These are phyloP conservation scores for Pedetes capensis DNA, from an alignment of 2,113 vertebrate species.

Conservation along the genomic window DNA sequence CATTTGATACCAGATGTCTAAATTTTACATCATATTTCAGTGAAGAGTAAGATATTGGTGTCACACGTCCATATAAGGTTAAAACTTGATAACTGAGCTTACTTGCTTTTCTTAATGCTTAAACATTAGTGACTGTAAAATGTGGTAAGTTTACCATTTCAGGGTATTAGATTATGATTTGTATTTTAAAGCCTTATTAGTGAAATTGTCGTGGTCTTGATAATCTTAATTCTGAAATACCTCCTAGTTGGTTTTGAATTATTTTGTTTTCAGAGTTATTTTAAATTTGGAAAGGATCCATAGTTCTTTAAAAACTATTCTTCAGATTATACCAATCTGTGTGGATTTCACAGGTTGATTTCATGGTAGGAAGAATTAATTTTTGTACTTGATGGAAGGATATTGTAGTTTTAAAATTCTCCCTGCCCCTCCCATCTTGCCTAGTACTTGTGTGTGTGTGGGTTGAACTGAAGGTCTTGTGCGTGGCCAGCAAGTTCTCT, in stretches of 20 bases:
- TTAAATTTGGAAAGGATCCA: conserved; percentile 19
- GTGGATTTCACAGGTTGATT: conserved; percentile 43
- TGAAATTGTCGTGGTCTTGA: conserved; percentile 19
- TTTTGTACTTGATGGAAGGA: conserved; percentile 40
- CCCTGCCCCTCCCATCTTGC: too few species aligned
- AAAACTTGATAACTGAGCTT: background rate
- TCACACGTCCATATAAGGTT: conserved; percentile 3
- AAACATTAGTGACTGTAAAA: background rate
- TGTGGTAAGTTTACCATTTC: background rate
- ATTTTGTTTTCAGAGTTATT: background rate
- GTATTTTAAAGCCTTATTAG: background rate
- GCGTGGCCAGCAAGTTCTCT: too few species aligned
- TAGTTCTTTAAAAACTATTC: conserved; percentile 15
- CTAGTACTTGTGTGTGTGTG: too few species aligned
- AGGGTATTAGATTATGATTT: background rate
- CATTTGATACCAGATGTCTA: background rate
- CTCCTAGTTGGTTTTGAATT: background rate
- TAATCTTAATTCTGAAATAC: conserved; percentile 17
- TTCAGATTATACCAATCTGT: background rate
- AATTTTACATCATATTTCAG: background rate
- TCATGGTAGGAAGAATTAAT: conserved; percentile 5
- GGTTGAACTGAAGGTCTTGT: too few species aligned
- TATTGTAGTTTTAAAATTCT: conserved; percentile 43
- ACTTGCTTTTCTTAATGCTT: conserved; percentile 18
- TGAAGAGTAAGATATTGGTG: background rate